phyloP scores from a whole-genome alignment of 2,113 vertebrate species.

The Bothrops jararaca region DNA sequence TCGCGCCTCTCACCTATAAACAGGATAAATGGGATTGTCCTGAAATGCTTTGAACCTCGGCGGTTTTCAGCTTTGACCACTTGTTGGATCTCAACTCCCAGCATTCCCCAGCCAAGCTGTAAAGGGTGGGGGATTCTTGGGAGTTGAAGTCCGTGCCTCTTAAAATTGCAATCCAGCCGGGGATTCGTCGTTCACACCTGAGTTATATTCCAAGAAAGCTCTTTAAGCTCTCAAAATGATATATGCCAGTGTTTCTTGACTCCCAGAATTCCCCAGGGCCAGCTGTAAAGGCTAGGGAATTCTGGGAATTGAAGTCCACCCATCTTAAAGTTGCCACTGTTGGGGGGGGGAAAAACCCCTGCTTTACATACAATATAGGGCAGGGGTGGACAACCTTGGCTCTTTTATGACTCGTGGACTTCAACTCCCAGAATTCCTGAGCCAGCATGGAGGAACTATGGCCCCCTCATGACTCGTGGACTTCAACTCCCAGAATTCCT shows the following conservation, averaged over 20 bases:
- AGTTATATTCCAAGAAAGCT: too few species aligned
- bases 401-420: too few species aligned
- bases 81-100: not conserved
- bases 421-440: too few species aligned
- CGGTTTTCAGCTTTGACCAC: not conserved
- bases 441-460: too few species aligned
- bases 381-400: too few species aligned
- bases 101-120: not conserved
- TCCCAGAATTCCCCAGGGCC: not conserved
- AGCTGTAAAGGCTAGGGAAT: not conserved
- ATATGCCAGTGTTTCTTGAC: too few species aligned
- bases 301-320: not conserved
- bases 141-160: not conserved
- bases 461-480: too few species aligned
- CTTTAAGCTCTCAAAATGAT: too few species aligned
- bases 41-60: not conserved
- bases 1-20: not conserved
- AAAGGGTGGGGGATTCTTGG: not conserved
- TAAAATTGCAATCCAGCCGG: not conserved
- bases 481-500: too few species aligned
- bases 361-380: too few species aligned
- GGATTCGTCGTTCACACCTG: too few species aligned
- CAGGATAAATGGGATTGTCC: not conserved
- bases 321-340: not conserved
- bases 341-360: too few species aligned